A percentile compares a stretch with the other conserved stretches of the same genome.
These are phyloP conservation scores for Battus philenor DNA, from an alignment of 1,140 invertebrate species.

Conservation along the genomic window DNA sequence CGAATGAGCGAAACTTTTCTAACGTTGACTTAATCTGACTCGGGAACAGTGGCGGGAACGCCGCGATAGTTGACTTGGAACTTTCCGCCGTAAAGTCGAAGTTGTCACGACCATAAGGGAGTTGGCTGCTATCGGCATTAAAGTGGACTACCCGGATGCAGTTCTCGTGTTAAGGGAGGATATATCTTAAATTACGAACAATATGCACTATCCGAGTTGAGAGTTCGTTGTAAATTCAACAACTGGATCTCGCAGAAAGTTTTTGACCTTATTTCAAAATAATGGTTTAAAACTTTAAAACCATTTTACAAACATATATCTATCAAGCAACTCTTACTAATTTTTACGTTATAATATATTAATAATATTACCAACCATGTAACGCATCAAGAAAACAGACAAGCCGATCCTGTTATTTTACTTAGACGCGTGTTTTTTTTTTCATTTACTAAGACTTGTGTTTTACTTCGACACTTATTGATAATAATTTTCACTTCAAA, in stretches of 20 bases:
- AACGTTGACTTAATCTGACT: constrained; percentile 8
- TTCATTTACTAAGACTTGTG: too few relatives aligned
- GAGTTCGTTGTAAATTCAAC: too few relatives aligned
- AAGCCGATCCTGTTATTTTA: too few relatives aligned
- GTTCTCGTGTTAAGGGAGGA: constrained; percentile 13
- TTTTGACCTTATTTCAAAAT: constrained; percentile 10
- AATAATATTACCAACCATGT: too few relatives aligned
- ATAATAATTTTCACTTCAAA: too few relatives aligned
- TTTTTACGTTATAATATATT: too few relatives aligned
- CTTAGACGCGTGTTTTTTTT: too few relatives aligned
- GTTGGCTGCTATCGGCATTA: constrained; percentile 12
- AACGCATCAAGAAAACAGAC: too few relatives aligned
- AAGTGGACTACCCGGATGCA: constrained; percentile 13
- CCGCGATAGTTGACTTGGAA: constrained; percentile 10
- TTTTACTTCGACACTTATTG: too few relatives aligned
- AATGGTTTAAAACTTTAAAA: too few relatives aligned
- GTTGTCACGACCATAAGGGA: constrained; percentile 15
- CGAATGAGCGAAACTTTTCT: not conserved
- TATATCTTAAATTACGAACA: constrained; percentile 15
- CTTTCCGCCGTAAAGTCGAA: constrained; percentile 13
- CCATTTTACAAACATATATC: too few relatives aligned
- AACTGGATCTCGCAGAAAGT: not conserved
- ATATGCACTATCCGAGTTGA: not conserved
- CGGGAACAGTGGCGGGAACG: constrained; percentile 1
- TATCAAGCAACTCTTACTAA: too few relatives aligned